Evolutionary conservation across 2,113 vertebrate species (phyloP).

Genomic region (Romanogobio albipinnatus): DNA sequence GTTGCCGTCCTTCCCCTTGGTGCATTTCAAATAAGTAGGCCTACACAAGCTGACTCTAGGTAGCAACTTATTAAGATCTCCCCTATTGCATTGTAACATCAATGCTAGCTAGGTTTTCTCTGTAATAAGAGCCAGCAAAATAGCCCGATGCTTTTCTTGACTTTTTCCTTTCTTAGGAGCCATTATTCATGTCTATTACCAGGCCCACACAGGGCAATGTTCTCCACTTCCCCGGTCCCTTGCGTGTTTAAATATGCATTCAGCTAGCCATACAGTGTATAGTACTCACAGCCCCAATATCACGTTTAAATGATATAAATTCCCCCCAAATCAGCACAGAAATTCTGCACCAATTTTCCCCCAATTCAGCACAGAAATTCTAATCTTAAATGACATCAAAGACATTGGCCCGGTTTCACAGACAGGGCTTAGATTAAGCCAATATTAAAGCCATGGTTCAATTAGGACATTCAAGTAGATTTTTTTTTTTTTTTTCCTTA

Average conservation of each 20-base stretch:
- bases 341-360: not conserved
- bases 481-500: no score
- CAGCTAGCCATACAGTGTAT: not conserved
- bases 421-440: no score
- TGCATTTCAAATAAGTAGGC: not conserved
- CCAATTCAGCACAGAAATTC: not conserved
- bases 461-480: no score
- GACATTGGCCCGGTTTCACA: no score
- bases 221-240: not conserved
- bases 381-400: not conserved
- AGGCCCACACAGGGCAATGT: not conserved
- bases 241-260: not conserved
- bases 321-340: not conserved
- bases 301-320: not conserved
- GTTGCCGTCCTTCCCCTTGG: not conserved
- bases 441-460: no score
- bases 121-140: not conserved
- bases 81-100: constrained; percentile 2
- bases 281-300: not conserved
- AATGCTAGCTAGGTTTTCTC: constrained; percentile 14
- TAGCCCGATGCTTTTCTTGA: not conserved
- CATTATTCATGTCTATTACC: constrained; percentile 2
- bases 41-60: not conserved
- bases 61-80: not conserved
- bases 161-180: not conserved